A percentile compares a stretch with the other conserved stretches of the same genome.
Conservation (phyloP, 1,140 invertebrate genomes). For the Cyclina sinensis region DNA sequence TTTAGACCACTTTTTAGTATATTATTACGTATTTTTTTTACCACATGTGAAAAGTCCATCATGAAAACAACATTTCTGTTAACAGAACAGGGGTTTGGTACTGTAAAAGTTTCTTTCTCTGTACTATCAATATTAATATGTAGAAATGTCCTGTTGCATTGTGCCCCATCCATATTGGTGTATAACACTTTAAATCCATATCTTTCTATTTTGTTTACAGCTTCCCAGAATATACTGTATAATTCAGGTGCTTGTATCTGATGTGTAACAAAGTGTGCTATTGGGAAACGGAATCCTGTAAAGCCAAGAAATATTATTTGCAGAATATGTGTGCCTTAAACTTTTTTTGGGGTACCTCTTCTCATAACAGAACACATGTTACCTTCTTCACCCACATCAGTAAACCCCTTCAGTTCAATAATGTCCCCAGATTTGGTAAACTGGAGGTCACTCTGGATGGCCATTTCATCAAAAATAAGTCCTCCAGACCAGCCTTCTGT, state of each 20-base stretch:
- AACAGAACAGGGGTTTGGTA: too few species aligned
- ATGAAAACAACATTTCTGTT: constrained; percentile 60
- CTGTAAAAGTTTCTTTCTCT: background rate
- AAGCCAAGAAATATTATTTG: constrained; percentile 66
- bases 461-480: constrained; percentile 67
- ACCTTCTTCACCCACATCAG: constrained; percentile 40
- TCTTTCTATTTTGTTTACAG: constrained; percentile 25
- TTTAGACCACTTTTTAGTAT: constrained; percentile 32
- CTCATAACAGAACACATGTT: background rate
- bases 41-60: constrained; percentile 66
- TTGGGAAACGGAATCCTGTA: constrained; percentile 67
- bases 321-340: constrained; percentile 63
- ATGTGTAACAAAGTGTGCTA: constrained; percentile 61
- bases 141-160: constrained; percentile 61
- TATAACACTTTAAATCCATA: constrained; percentile 47
- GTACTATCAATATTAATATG: too few species aligned
- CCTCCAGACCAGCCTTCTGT: constrained; percentile 52
- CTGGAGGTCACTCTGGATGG: constrained; percentile 51
- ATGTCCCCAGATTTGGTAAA: background rate
- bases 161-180: constrained; percentile 63
- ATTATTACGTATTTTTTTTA: constrained; percentile 68
- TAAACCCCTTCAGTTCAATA: constrained; percentile 41
- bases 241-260: constrained; percentile 53
- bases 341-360: constrained; percentile 16
- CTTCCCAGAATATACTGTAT: constrained; percentile 61